Percentiles rank a stretch among this genome's conserved stretches.
Conservation (phyloP, 1,140 invertebrate species). For the Drosophila mayri region DNA sequence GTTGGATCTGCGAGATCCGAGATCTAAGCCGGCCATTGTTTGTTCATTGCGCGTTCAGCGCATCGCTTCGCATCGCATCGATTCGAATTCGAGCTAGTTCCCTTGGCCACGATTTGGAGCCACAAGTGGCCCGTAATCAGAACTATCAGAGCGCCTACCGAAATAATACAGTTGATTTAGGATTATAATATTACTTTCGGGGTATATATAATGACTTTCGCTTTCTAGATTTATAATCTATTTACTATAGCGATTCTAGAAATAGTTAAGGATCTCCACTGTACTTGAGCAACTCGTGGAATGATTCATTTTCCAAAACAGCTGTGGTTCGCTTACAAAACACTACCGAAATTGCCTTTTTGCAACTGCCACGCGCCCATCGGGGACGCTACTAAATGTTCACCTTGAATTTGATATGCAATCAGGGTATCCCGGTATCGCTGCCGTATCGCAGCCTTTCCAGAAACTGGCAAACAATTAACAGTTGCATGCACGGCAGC, state of each 20-base stretch:
- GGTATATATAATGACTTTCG: slow-evolving; percentile 36
- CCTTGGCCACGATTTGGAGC: slow-evolving; percentile 8
- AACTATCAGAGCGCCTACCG: slow-evolving; percentile 4
- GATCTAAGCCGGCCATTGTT: slow-evolving; percentile 51
- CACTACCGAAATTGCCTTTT: slow-evolving; percentile 33
- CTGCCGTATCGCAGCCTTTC: slow-evolving; percentile 32
- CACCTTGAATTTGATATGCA: slow-evolving; percentile 69
- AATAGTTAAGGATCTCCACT: slow-evolving; percentile 10
- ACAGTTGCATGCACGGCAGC: slow-evolving; percentile 61
- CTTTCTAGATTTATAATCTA: slow-evolving; percentile 15
- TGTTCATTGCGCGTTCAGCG: slow-evolving; percentile 61
- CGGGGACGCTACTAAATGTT: slow-evolving; percentile 28
- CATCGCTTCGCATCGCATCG: slow-evolving; percentile 12
- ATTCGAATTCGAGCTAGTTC: slow-evolving; percentile 64
- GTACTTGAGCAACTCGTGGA: background rate
- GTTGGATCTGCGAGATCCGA: slow-evolving; percentile 20
- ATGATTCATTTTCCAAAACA: slow-evolving; percentile 30
- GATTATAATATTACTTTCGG: slow-evolving; percentile 10
- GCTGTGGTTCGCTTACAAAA: slow-evolving; percentile 37
- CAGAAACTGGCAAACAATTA: slow-evolving; percentile 66
- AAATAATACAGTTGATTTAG: slow-evolving; percentile 33
- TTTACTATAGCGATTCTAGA: background rate
- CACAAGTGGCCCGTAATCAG: slow-evolving; percentile 17
- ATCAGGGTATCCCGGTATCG: slow-evolving; percentile 17
- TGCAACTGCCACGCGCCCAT: slow-evolving; percentile 68